Evolutionary conservation across 2,113 vertebrate species (phyloP).

Genomic region (Columba janthina): DNA sequence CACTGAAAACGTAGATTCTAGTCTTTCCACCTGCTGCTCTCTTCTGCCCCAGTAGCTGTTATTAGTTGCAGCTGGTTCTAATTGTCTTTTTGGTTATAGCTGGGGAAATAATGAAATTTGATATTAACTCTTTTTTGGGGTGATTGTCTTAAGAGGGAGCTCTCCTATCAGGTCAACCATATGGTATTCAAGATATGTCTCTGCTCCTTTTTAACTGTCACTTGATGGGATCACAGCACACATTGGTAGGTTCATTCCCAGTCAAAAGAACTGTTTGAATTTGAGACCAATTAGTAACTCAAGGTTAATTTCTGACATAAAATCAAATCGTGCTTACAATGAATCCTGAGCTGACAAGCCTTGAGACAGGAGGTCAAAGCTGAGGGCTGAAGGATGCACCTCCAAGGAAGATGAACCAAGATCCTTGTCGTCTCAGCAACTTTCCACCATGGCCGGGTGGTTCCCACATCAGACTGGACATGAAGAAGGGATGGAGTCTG

Average conservation of each 20-base stretch:
- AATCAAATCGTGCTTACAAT: background rate
- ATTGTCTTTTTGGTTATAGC: background rate
- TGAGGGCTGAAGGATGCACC: background rate
- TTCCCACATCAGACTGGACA: background rate
- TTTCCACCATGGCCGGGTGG: background rate
- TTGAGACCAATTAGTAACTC: background rate
- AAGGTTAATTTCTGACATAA: constrained; percentile 14
- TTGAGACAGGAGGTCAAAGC: background rate
- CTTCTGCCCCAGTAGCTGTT: background rate
- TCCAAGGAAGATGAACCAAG: background rate
- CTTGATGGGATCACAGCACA: background rate
- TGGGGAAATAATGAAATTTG: background rate
- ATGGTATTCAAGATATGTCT: background rate
- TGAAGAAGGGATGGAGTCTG: background rate
- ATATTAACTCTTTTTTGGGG: background rate
- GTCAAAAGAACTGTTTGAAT: background rate
- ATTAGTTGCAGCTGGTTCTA: background rate
- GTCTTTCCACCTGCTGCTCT: background rate
- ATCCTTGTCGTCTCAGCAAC: background rate
- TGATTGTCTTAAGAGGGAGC: background rate
- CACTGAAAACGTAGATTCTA: background rate
- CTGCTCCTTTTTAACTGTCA: background rate
- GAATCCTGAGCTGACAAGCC: background rate
- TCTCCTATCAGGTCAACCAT: background rate
- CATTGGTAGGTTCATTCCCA: background rate